These are phyloP conservation scores for Kryphioiulus occultus DNA, from an alignment of 2,888 invertebrate genomes.

Conservation along the genomic window DNA sequence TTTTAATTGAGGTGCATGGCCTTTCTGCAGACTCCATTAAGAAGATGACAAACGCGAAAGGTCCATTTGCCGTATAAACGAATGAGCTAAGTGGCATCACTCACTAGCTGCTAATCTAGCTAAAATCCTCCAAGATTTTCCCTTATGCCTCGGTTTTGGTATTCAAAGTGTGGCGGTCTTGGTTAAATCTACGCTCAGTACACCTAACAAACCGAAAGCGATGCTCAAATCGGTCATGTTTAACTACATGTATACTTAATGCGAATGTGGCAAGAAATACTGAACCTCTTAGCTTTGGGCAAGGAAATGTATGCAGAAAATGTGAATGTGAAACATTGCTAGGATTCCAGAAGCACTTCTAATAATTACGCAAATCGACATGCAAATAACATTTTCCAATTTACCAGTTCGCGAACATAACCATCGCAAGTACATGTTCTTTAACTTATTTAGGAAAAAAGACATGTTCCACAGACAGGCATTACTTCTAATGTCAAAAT, in stretches of 20 bases:
- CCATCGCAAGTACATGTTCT: too few relatives aligned
- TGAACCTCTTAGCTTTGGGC: background rate
- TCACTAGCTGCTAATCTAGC: background rate
- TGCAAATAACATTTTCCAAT: too few relatives aligned
- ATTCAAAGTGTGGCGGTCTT: background rate
- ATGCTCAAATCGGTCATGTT: background rate
- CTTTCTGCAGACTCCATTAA: background rate
- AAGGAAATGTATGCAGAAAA: background rate
- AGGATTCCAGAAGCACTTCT: too few relatives aligned
- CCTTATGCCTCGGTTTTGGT: background rate
- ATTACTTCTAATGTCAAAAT: too few relatives aligned
- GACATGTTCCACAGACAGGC: too few relatives aligned
- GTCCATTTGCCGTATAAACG: constrained; percentile 5
- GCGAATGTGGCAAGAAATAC: background rate
- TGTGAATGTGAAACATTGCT: too few relatives aligned
- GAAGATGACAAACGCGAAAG: background rate
- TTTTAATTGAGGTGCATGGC: constrained; percentile 5
- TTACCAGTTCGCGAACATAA: too few relatives aligned
- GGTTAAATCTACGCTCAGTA: background rate
- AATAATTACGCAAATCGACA: too few relatives aligned
- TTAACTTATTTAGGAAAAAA: too few relatives aligned
- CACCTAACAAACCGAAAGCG: background rate
- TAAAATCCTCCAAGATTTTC: background rate
- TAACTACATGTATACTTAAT: background rate
- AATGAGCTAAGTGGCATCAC: background rate